Evolutionary conservation across 37 sponge, comb jelly and placozoan species (phyloP).

Genomic region (Aplysina aerophoba): DNA sequence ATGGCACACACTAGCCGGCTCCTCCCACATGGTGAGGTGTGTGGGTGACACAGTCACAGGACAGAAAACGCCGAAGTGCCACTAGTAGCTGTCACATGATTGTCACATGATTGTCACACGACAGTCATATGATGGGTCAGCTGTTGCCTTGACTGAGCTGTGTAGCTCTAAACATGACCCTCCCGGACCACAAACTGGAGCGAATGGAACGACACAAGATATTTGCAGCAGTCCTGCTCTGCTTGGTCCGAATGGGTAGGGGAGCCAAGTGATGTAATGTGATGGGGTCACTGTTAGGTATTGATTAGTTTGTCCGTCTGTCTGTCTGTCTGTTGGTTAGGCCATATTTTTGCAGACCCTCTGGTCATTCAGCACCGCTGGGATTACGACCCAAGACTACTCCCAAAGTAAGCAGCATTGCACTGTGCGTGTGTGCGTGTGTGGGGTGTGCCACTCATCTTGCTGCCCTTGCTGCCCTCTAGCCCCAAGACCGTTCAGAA

Average conservation of each 20-base stretch:
- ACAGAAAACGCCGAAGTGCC: too few species aligned
- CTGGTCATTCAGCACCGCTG: slow-evolving; percentile 2
- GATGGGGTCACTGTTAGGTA: background rate
- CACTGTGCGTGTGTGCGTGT: background rate
- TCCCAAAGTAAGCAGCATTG: slow-evolving; percentile 14
- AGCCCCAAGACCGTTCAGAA: background rate
- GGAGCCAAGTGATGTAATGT: background rate
- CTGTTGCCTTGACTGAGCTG: background rate
- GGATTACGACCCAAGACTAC: background rate
- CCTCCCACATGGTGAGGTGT: too few species aligned
- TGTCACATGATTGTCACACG: too few species aligned
- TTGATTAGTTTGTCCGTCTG: background rate
- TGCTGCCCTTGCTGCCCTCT: background rate
- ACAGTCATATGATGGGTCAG: too few species aligned
- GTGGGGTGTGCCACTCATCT: background rate
- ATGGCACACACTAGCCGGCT: too few species aligned
- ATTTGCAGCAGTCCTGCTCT: slow-evolving; percentile 32
- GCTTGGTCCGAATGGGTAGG: slow-evolving; percentile 19
- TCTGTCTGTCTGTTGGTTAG: background rate
- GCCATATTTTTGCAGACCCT: slow-evolving; percentile 26
- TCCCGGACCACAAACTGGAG: background rate
- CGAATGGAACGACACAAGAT: slow-evolving; percentile 12
- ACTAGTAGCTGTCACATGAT: too few species aligned
- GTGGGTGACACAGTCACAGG: too few species aligned
- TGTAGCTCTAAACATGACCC: background rate